Evolutionary conservation across 2,113 vertebrate genomes (phyloP).

Genomic region (Acinonyx jubatus): DNA sequence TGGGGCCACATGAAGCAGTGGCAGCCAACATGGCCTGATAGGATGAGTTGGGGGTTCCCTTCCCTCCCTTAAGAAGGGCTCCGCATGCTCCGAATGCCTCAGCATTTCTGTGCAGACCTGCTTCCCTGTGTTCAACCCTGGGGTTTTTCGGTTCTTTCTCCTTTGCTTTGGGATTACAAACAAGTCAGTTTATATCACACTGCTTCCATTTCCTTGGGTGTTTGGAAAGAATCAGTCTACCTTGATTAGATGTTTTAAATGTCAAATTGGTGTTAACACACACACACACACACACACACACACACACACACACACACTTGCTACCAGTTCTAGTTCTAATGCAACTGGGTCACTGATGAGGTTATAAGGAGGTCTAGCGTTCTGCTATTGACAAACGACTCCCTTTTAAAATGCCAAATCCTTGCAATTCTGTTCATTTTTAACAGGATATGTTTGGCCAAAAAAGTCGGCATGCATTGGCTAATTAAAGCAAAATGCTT

Average conservation of each 20-base stretch:
- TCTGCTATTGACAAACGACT: neutral
- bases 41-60: accelerated
- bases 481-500: conserved; percentile 79
- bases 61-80: neutral
- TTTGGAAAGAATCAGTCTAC: neutral
- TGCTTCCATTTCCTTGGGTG: neutral
- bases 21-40: neutral
- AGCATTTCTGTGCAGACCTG: neutral
- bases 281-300: accelerated
- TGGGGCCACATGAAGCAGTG: neutral
- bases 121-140: neutral
- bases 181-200: neutral
- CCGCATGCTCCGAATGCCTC: neutral
- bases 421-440: conserved; percentile 64
- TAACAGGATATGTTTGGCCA: conserved; percentile 29
- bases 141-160: neutral
- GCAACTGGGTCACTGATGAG: neutral
- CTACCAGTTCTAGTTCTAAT: neutral
- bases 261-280: neutral
- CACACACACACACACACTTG: neutral
- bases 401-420: neutral
- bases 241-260: neutral
- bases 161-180: neutral
- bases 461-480: conserved; percentile 28
- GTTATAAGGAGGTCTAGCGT: neutral